Conservation (phyloP, 2,797 vertebrate genomes). For the Babyrousa celebensis region DNA sequence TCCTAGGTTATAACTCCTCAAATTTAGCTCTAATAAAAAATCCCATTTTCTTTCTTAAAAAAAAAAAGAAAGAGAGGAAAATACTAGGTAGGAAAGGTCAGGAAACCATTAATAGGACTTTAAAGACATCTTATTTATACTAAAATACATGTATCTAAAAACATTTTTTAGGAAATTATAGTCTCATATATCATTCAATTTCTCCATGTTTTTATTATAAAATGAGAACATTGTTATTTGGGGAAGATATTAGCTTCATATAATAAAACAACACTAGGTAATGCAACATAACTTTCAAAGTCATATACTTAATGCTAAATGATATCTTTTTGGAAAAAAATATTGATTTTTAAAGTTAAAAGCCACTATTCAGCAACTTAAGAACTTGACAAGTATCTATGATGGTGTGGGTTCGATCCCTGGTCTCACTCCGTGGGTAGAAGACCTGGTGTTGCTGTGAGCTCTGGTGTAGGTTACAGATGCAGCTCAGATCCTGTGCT, state of each 20-base stretch:
- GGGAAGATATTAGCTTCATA: constrained; percentile 43
- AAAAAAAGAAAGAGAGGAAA: no score
- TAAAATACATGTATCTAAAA: constrained; percentile 35
- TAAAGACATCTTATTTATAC: background rate
- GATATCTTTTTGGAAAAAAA: background rate
- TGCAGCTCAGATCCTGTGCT: no score
- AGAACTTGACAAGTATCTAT: no score
- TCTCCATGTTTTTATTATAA: constrained; percentile 22
- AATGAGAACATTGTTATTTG: constrained; percentile 59
- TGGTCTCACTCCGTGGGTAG: no score
- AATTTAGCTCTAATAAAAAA: no score
- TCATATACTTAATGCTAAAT: constrained; percentile 50
- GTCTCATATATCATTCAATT: constrained; percentile 2
- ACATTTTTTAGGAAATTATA: constrained; percentile 47
- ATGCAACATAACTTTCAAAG: background rate
- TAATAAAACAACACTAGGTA: constrained; percentile 37
- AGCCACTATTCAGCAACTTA: no score
- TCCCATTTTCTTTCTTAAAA: no score
- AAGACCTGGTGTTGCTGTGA: no score
- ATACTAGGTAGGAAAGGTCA: no score
- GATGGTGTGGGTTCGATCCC: no score
- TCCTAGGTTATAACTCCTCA: no score
- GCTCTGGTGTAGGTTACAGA: no score
- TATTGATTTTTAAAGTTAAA: background rate
- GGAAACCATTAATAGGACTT: background rate